Evolutionary conservation across 2,888 invertebrate genomes (phyloP), one percentile per base, ranked within the genome.

Genomic region (Urechis unicinctus): DNA sequence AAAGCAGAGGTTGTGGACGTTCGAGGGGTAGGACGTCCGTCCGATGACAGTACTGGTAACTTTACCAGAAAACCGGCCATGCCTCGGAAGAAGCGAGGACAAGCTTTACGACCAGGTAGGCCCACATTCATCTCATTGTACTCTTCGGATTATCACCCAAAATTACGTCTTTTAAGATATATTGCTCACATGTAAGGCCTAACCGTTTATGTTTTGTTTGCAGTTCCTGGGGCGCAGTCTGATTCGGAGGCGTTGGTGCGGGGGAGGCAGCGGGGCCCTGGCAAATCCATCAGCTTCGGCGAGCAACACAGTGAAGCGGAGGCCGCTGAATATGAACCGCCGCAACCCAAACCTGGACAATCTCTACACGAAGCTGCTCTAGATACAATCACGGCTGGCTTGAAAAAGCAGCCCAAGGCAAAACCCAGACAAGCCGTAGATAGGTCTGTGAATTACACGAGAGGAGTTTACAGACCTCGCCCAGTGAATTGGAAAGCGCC

Each of bases 301-400:
- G 50, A 53, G 28, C 45, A 50, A 17, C 56, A 63, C 60, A 63
- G 63, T 45, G 63, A 63, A 25, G 61, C 61, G 0, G 63, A 63
- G 43, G 49, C 50, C 13, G 48, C 53, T 2, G 59, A 61, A 29
- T 49, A 55, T 25, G 61, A 63, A 36, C 44, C 30, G n/a, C 56
- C 60, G 2, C 29, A 45, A 28, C 44, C 56, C 2, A 56, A 49
- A 21, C 59, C 61, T 0, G 58, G 59, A 3, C 50, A 49, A 22
- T 45, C 60, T 6, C 45, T 60, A 25, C 54, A 59, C 22, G 57
- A 64, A 36, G 61, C 59, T 6, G 64, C 64, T 9, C 41, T 61
- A 21, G 52, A 61, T 25, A 51, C 56, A 25, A 49, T 64, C 17
- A 50, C 46, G 25, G 48, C 50, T 26, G 48, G 53, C n/a, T 50